These are phyloP conservation scores for Mormyrops attenuatus DNA, from an alignment of 2,797 vertebrate genomes.

Conservation along the genomic window DNA sequence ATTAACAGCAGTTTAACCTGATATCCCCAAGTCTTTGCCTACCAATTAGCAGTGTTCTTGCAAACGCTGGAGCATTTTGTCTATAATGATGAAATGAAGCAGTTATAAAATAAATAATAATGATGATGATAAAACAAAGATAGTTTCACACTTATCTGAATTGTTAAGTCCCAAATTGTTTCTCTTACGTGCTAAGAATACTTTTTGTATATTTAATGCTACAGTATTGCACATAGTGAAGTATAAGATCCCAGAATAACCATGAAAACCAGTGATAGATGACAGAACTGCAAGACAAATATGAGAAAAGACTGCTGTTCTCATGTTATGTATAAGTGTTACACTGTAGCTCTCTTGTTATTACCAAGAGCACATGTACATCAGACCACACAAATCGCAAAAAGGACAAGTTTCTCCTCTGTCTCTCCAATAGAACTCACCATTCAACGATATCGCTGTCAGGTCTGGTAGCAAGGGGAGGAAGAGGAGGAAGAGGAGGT, in stretches of 20 bases:
- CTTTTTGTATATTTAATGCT: neutral
- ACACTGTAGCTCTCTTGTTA: neutral
- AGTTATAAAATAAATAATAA: neutral
- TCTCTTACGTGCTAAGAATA: neutral
- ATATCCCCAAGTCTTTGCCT: neutral
- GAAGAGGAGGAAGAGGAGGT: slow-evolving; percentile 56
- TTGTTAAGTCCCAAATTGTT: neutral
- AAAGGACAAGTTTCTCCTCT: neutral
- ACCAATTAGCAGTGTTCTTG: neutral
- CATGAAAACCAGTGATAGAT: neutral
- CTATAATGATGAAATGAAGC: neutral
- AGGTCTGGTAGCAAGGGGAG: slow-evolving; percentile 56
- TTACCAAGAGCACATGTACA: neutral
- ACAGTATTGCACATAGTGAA: neutral
- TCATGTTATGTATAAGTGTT: neutral
- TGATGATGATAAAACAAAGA: neutral
- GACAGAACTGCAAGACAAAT: neutral
- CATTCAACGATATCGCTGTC: slow-evolving; percentile 47
- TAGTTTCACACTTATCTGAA: neutral
- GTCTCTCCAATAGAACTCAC: slow-evolving; percentile 34
- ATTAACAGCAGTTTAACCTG: neutral
- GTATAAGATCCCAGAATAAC: neutral
- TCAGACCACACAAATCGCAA: neutral
- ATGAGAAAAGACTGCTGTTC: neutral
- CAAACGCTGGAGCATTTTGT: neutral